Percentiles rank a stretch among this genome's conserved stretches.
phyloP scores from a whole-genome alignment of 2,888 invertebrate genomes.

The Carpatolechia fugitivella region DNA sequence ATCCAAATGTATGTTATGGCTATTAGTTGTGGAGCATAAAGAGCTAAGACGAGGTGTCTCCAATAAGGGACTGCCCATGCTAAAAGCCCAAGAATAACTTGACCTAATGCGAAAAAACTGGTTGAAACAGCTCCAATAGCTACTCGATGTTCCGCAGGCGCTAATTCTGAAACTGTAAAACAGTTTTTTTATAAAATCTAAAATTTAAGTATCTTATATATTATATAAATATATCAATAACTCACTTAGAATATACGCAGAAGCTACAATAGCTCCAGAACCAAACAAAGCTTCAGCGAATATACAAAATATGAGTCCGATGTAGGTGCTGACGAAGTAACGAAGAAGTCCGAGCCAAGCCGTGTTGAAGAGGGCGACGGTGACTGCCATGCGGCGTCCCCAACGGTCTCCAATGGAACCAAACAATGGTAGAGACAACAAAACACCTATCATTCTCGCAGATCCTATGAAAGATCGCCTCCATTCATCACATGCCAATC shows the following conservation, averaged over 20 bases:
- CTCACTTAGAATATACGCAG: too few species aligned
- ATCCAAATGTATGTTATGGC: constrained; percentile 80
- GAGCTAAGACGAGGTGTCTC: constrained; percentile 77
- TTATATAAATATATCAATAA: neutral
- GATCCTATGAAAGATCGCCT: constrained; percentile 85
- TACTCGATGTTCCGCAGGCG: constrained; percentile 54
- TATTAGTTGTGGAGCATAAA: constrained; percentile 81
- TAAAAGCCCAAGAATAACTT: constrained; percentile 25
- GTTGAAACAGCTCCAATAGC: neutral
- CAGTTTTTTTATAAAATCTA: neutral
- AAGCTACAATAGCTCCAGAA: constrained; percentile 77
- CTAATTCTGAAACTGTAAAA: constrained; percentile 59
- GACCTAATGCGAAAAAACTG: neutral
- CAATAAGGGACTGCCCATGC: constrained; percentile 81
- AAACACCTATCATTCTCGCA: constrained; percentile 82
- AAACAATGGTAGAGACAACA: constrained; percentile 83
- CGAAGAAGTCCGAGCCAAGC: constrained; percentile 82
- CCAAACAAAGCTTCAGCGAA: constrained; percentile 83
- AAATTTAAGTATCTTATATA: neutral
- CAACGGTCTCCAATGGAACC: constrained; percentile 86
- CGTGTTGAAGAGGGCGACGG: constrained; percentile 76
- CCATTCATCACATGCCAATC: constrained; percentile 83
- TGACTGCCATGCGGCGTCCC: constrained; percentile 80
- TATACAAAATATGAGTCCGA: constrained; percentile 82
- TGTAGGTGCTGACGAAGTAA: constrained; percentile 79